Evolutionary conservation across 2,888 invertebrate species (phyloP), one percentile per base, ranked within the genome.

Genomic region (Cantharis lateralis): DNA sequence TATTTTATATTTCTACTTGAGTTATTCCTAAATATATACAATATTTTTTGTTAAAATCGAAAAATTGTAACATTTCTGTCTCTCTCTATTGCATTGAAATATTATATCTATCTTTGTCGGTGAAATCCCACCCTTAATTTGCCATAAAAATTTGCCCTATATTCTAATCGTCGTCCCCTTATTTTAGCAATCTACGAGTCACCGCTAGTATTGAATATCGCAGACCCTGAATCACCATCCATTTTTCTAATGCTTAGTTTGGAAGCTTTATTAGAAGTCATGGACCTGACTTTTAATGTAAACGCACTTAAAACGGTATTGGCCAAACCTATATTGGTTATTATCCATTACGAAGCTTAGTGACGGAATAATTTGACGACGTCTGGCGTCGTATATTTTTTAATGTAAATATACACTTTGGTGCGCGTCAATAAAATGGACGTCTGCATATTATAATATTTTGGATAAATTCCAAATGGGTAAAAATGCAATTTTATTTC

Each of bases 401-500:
- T 15, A 62, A 62, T 28, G 20, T 71, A 28, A 63, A 71, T 62
- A 13, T 13, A 71, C 26, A 71, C n/a, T 48, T 7, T 48, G 48
- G 7, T n/a, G 48, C n/a, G 48, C 61, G 32, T 71, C 62, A 28
- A 32, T 62, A 71, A 71, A 71, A 71, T 71, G 71, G 28, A 63
- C 63, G 71, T 15, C 71, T 63, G 63, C 28, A 71, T 63, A 63
- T 48, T 7, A 48, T n/a, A 48, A 48, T 48, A 71, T 26, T 71
- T 71, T 71, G 63, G 71, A 71, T 63, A 26, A 26, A n/a, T 71
- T 71, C 63, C 71, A 71, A 71, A 71, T 63, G 71, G 71, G 71
- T 63, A 63, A 71, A 71, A 71, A 13, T 71, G 71, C 24, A 63
- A 71, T 26, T 62, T 71, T 71, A 63, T 71, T 28, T 20, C 15